phyloP scores from a whole-genome alignment of 1,140 invertebrate genomes.

The Drosophila pectinifera region DNA sequence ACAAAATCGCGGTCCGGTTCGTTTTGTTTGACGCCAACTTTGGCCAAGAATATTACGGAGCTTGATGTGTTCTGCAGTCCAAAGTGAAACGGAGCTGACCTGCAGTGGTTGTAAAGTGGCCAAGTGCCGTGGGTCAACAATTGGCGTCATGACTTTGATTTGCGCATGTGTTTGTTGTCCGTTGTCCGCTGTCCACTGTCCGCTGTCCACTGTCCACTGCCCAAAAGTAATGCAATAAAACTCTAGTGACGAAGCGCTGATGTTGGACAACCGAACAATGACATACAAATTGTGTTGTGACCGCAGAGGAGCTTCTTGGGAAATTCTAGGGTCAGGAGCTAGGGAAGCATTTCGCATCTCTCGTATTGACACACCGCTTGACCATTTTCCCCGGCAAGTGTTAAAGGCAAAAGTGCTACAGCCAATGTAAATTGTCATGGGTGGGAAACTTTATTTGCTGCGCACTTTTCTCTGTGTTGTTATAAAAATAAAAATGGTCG shows the following conservation, averaged over 20 bases:
- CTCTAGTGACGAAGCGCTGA: conserved; percentile 41
- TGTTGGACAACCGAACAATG: conserved; percentile 51
- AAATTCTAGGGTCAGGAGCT: conserved; percentile 14
- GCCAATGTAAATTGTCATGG: conserved; percentile 60
- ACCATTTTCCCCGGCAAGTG: conserved; percentile 40
- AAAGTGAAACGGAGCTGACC: conserved; percentile 2
- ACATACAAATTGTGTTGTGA: conserved; percentile 75
- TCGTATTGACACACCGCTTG: conserved; percentile 44
- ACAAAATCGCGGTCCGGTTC: conserved; percentile 38
- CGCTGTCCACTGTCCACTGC: not conserved
- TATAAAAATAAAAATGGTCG: conserved; percentile 23
- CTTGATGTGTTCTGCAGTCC: conserved; percentile 18
- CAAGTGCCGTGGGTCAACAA: conserved; percentile 67
- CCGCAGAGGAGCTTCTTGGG: conserved; percentile 34
- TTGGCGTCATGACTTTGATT: conserved; percentile 73
- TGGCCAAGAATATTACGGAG: conserved; percentile 44
- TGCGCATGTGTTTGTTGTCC: conserved; percentile 62
- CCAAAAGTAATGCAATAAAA: conserved; percentile 70
- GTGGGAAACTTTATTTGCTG: conserved; percentile 62
- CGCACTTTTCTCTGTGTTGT: conserved; percentile 29
- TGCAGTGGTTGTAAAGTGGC: conserved; percentile 55
- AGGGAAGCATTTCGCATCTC: conserved; percentile 27
- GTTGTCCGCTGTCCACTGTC: not conserved
- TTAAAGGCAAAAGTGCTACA: conserved; percentile 43
- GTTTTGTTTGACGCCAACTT: conserved; percentile 38